Base-by-base conservation (phyloP, 2,888 invertebrate species). In the Heliconius erato region DNA sequence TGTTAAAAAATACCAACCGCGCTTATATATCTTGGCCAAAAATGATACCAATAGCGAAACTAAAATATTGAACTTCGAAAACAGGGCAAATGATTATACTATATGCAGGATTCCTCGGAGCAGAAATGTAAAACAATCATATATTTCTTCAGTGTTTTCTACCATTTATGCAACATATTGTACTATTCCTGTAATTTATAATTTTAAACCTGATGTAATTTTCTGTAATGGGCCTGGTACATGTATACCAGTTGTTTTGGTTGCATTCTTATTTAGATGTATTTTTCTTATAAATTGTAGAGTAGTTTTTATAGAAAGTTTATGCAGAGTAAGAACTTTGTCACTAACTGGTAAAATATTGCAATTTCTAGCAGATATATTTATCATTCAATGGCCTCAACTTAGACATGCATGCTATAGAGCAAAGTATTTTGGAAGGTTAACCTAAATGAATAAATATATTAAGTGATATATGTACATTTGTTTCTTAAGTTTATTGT, bases 191-290 rank as follows among this genome's bases (percentile, higher is more conserved):
- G 87, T 98, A 26, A 93, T 99, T 59, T 96, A 97, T 87, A 96
- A 93, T 77, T 96, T 97, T 87, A 96, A 96, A 85, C 99, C 99
- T 1, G 97, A 98, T 91, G 91, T 99, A 87, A 96, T 99, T 87
- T 94, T 99, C 76, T 99, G 98, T 93, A 99, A 99, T 95, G 99
- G 99, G 0, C 99, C 99, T 71, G 99, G 99, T 12, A 99, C 99
- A 11, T 99, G 99, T 92, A 97, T 99, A 83, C 99, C 99, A 6
- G 96, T 99, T 81, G 99, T 99, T 94, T 87, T 98, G 80, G 96
- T 98, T 80, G 98, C 97, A 26, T 98, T 98, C 90, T 74, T 99
- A 0, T 95, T 98, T 86, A 97, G 97, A 91, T 96, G 97, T 84
- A 91, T 97, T 0, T 97, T 97, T 86, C 89, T 98, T n/a, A 91